Conservation (phyloP, 2,797 vertebrate species). For the Lemur catta region DNA sequence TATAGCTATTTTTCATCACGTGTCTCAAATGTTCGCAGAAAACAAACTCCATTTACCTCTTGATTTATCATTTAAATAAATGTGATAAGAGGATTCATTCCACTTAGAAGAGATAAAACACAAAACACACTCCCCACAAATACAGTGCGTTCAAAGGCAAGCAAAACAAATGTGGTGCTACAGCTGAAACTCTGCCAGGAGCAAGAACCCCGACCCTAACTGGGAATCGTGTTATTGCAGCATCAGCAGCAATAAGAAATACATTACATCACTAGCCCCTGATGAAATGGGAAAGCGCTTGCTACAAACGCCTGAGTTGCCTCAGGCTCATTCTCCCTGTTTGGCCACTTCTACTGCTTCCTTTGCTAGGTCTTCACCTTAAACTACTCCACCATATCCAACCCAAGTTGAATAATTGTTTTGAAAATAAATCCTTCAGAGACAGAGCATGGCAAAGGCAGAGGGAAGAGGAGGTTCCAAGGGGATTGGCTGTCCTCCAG, state of each 20-base stretch:
- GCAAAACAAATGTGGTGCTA: background rate
- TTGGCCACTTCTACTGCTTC: background rate
- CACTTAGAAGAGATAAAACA: background rate
- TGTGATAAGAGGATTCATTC: conserved; percentile 16
- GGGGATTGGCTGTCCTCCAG: background rate
- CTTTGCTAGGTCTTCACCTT: background rate
- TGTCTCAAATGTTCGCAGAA: background rate
- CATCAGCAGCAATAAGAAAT: background rate
- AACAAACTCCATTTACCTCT: background rate
- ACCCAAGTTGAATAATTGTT: background rate
- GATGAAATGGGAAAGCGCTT: background rate
- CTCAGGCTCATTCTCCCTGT: background rate
- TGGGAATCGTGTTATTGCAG: background rate
- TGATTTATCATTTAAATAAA: background rate
- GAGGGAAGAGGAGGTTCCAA: background rate
- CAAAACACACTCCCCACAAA: background rate
- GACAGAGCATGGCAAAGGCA: background rate
- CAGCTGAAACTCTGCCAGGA: background rate
- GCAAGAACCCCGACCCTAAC: background rate
- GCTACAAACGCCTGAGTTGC: background rate
- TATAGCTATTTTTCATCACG: background rate
- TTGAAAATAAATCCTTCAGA: conserved; percentile 9
- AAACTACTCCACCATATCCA: background rate
- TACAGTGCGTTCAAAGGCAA: background rate
- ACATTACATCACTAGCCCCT: background rate